These are phyloP conservation scores for Stictocephala bisonia DNA, from an alignment of 2,888 invertebrate species.

Conservation along the genomic window DNA sequence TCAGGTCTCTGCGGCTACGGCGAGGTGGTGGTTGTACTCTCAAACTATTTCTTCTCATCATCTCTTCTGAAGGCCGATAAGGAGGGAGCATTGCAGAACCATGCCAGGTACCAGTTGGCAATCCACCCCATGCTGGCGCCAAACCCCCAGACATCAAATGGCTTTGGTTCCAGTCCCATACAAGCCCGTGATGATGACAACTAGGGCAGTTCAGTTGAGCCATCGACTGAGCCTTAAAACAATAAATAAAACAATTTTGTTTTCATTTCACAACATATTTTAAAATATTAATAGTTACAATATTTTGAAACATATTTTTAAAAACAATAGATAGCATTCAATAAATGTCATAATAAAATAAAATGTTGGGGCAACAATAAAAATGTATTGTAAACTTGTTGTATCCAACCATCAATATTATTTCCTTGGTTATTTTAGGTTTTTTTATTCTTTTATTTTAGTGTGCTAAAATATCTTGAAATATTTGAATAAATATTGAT, in stretches of 20 bases:
- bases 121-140: constrained; percentile 57
- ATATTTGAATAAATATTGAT: too few species aligned
- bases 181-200: constrained; percentile 64
- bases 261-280: neutral
- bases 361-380: too few species aligned
- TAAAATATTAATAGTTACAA: neutral
- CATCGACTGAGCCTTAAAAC: constrained; percentile 77
- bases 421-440: too few species aligned
- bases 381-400: too few species aligned
- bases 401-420: too few species aligned
- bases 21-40: constrained; percentile 24
- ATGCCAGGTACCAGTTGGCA: constrained; percentile 62
- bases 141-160: constrained; percentile 31
- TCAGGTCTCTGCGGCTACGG: constrained; percentile 40
- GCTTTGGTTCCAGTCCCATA: constrained; percentile 46
- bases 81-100: constrained; percentile 52
- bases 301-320: neutral
- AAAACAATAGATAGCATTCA: neutral
- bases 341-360: too few species aligned
- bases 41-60: constrained; percentile 48
- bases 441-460: too few species aligned
- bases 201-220: constrained; percentile 74
- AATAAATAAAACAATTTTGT: neutral
- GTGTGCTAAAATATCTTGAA: too few species aligned
- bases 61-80: constrained; percentile 58